Conservation (phyloP, 1,140 invertebrate species). For the Ptiloglossa arizonensis region DNA sequence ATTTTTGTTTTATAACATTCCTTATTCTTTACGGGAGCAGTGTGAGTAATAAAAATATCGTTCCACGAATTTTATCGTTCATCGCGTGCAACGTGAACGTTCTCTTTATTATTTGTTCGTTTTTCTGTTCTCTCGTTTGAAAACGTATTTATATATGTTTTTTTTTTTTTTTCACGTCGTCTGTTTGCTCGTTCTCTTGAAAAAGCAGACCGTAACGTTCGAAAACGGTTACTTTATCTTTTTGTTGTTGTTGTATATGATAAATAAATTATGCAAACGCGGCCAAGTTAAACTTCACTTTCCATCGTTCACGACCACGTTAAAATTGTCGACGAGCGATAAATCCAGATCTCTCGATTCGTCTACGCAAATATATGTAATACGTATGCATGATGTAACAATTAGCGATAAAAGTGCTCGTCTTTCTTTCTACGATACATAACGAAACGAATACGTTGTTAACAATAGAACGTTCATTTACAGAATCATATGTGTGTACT, state of each 20-base stretch:
- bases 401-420: conserved; percentile 23
- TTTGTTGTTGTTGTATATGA: conserved; percentile 5
- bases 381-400: conserved; percentile 15
- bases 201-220: conserved; percentile 47
- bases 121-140: conserved; percentile 33
- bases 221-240: conserved; percentile 39
- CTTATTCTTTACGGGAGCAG: conserved; percentile 59
- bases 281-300: too few species aligned
- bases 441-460: conserved; percentile 29
- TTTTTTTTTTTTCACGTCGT: conserved; percentile 51
- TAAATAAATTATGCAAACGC: conserved; percentile 13
- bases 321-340: background rate
- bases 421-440: conserved; percentile 16
- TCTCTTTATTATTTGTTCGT: conserved; percentile 1
- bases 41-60: conserved; percentile 66
- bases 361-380: background rate
- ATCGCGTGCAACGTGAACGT: conserved; percentile 8
- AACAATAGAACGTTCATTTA: conserved; percentile 40
- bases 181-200: conserved; percentile 53
- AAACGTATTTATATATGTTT: conserved; percentile 36
- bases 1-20: conserved; percentile 41
- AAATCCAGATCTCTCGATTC: background rate
- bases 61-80: conserved; percentile 55
- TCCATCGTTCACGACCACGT: background rate
- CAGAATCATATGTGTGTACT: background rate